Evolutionary conservation across 1,140 invertebrate species (phyloP).

Genomic region (Temnothorax curvispinosus): DNA sequence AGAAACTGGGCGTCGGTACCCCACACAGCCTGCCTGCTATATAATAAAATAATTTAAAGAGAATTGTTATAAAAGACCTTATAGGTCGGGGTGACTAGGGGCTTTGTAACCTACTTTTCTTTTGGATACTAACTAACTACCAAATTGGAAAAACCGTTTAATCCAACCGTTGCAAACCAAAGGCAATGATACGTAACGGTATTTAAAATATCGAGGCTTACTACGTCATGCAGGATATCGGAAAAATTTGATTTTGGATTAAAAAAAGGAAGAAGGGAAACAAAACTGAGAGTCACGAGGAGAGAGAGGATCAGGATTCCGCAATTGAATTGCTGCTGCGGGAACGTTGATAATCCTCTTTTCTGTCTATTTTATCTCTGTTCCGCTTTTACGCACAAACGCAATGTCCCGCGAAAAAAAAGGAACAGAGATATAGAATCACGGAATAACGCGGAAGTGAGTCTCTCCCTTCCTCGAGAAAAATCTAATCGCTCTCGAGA

Average conservation of each 20-base stretch:
- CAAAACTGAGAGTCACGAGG: not conserved
- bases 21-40: too few relatives aligned
- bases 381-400: slow-evolving; percentile 20
- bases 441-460: not conserved
- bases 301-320: not conserved
- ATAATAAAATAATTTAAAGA: too few relatives aligned
- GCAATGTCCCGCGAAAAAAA: slow-evolving; percentile 11
- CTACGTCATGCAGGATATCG: not conserved
- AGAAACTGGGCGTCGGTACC: too few relatives aligned
- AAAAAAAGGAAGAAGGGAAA: not conserved
- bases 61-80: too few relatives aligned
- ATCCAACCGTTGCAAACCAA: not conserved
- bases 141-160: too few relatives aligned
- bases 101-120: too few relatives aligned
- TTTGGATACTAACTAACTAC: too few relatives aligned
- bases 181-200: not conserved
- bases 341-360: not conserved
- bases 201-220: slow-evolving; percentile 17
- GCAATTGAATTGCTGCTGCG: slow-evolving; percentile 24
- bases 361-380: slow-evolving; percentile 25
- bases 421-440: not conserved
- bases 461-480: not conserved
- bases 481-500: slow-evolving; percentile 34
- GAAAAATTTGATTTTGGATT: not conserved
- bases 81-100: too few relatives aligned